phyloP scores from a whole-genome alignment of 53 echinoderm and acorn worm species.

The Echinarachnius parma region DNA sequence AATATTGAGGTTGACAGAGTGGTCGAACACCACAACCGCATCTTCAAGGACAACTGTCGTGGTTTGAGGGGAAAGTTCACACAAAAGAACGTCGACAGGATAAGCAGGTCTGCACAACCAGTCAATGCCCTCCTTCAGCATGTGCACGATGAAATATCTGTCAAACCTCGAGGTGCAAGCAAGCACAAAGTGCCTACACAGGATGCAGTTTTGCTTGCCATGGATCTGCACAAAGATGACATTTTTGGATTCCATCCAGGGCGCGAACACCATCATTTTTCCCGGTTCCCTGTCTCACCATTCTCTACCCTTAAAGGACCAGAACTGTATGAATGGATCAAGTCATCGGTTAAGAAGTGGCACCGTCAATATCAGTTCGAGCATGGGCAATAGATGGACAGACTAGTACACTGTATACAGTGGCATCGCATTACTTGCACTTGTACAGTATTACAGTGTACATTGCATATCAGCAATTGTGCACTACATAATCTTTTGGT shows the following conservation, averaged over 20 bases:
- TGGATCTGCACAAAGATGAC: conserved; percentile 24
- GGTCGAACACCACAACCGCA: conserved; percentile 49
- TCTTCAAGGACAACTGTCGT: conserved; percentile 46
- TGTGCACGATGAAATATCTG: background rate
- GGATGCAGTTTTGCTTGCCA: conserved; percentile 22
- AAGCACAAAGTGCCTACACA: conserved; percentile 3
- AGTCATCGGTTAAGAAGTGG: background rate
- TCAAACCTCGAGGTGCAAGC: background rate
- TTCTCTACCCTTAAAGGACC: conserved; percentile 1
- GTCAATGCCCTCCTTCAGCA: background rate
- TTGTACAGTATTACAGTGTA: too few relatives aligned
- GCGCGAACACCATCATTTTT: conserved; percentile 26
- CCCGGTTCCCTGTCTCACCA: conserved; percentile 32
- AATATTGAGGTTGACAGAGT: conserved; percentile 56
- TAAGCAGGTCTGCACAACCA: conserved; percentile 35
- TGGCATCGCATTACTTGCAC: too few relatives aligned
- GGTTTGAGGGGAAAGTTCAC: conserved; percentile 7
- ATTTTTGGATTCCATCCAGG: conserved; percentile 35
- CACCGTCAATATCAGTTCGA: background rate
- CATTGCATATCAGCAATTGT: too few relatives aligned
- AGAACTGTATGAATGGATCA: conserved; percentile 4
- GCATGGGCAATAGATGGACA: too few relatives aligned
- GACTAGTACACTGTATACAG: too few relatives aligned
- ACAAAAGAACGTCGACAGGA: conserved; percentile 27
- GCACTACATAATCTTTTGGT: too few relatives aligned